Evolutionary conservation across 1,140 invertebrate species (phyloP), one percentile per base, ranked within the genome.

Genomic region (Drosophila parabipectinata): DNA sequence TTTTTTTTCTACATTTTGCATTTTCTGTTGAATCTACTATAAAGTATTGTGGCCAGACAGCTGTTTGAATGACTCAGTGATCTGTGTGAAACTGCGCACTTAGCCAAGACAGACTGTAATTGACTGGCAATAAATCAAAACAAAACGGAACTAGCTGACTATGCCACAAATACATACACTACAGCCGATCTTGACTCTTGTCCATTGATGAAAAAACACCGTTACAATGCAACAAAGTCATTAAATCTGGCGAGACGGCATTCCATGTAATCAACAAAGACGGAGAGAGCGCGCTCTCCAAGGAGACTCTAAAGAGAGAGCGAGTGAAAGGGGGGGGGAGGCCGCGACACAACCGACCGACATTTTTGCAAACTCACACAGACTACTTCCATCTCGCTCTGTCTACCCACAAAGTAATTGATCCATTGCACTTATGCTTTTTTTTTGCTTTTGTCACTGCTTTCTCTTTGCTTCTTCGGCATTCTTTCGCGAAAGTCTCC

Each of bases 221-320:
- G 81, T 84, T 85, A 87, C 55, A 79, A 47, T 66, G 71, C 79
- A 89, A 72, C 83, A 79, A 50, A 82, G 83, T 79, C 83, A 89
- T 89, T 88, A 83, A 89, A 90, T 89, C 77, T 77, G 84, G 85
- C 77, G 79, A 89, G 84, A 89, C 84, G 60, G 54, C 84, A 89
- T 89, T 89, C 84, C 84, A 89, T 77, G 74, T 77, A 89, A 88
- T 88, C 84, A 84, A 58, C 64, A 69, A 71, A 47, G 58, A 26
- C 69, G 60, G 30, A 67, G 63, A 34, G 37, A 58, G 37, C 21
- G 21, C 21, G 21, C 2, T 21, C 21, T 21, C 21, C 21, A 21
- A 21, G 21, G 21, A 21, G 21, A 21, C 21, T 21, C 21, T 2
- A 1, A 1, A 21, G 21, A 21, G 30, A 55, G 63, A 34, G 37